These are phyloP conservation scores for Geophilus truncorum DNA, from an alignment of 2,888 invertebrate genomes.

Conservation along the genomic window DNA sequence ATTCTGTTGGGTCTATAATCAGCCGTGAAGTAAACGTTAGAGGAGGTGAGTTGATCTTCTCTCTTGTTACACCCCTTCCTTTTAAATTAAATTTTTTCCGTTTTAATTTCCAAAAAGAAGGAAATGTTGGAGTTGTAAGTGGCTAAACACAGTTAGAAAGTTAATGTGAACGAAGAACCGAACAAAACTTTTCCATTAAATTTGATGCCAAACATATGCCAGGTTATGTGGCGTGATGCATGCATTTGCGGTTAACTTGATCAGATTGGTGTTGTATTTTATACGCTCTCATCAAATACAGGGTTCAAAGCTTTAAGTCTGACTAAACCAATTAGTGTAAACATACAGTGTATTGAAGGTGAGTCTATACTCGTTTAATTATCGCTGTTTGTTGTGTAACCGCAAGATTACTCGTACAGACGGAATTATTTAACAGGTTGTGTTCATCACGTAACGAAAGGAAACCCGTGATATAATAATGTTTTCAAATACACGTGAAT, in stretches of 20 bases:
- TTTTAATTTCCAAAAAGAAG: not conserved
- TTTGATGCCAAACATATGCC: not conserved
- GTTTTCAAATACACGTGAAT: no score
- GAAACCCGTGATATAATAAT: no score
- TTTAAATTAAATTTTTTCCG: not conserved
- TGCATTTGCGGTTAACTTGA: constrained; percentile 4
- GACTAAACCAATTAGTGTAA: not conserved
- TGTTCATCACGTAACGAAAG: no score
- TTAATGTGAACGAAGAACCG: not conserved
- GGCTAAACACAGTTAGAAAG: not conserved
- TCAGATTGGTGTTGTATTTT: constrained; percentile 3
- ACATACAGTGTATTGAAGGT: not conserved
- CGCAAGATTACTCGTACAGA: not conserved
- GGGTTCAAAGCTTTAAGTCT: not conserved
- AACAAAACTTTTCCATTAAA: constrained; percentile 1
- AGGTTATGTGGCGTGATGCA: not conserved
- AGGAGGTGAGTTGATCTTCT: constrained; percentile 28
- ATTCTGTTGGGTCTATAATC: constrained; percentile 16
- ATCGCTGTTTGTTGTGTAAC: not conserved
- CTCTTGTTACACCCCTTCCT: not conserved
- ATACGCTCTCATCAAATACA: not conserved
- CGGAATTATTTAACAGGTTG: no score
- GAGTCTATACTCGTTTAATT: not conserved
- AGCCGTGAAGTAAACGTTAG: constrained; percentile 31
- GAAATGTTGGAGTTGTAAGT: not conserved